phyloP scores from a whole-genome alignment of 2,797 vertebrate genomes.

The Podarcis siculus region DNA sequence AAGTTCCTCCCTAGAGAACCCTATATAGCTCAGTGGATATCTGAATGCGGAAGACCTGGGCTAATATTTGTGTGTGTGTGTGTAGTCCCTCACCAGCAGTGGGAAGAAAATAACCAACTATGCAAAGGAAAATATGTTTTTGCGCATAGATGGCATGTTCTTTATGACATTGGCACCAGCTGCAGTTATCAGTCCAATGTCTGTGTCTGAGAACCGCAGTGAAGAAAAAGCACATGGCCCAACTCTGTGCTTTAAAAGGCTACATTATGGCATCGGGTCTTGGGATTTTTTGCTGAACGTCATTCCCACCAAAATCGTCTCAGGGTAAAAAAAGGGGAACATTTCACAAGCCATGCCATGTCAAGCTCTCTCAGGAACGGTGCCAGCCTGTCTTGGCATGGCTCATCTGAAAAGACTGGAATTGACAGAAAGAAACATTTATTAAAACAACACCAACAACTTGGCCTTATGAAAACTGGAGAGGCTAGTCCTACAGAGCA shows the following conservation, averaged over 20 bases:
- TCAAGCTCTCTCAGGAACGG: slow-evolving; percentile 27
- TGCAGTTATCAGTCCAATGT: not conserved
- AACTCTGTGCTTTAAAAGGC: slow-evolving; percentile 49
- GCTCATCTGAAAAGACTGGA: slow-evolving; percentile 44
- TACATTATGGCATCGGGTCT: slow-evolving; percentile 37
- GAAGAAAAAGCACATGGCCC: slow-evolving; percentile 16
- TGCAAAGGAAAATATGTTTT: slow-evolving; percentile 37
- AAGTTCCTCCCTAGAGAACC: not conserved
- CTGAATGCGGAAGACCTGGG: not conserved
- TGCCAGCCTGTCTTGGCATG: slow-evolving; percentile 44
- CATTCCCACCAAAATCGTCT: slow-evolving; percentile 60
- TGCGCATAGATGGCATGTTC: slow-evolving; percentile 37
- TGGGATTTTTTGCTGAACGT: slow-evolving; percentile 47
- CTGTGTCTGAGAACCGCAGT: slow-evolving; percentile 53
- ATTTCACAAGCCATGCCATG: slow-evolving; percentile 46
- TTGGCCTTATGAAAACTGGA: too few species aligned
- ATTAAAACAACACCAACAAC: too few species aligned
- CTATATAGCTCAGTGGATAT: not conserved
- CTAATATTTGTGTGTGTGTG: not conserved
- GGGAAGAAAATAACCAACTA: slow-evolving; percentile 40
- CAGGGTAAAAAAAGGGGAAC: slow-evolving; percentile 15
- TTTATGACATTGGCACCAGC: slow-evolving; percentile 39
- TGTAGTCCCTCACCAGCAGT: slow-evolving; percentile 33
- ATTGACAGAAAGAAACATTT: slow-evolving; percentile 24
- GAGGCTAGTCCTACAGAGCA: too few species aligned